A percentile compares a stretch with the other conserved stretches of the same genome.
Evolutionary conservation across 2,113 vertebrate species (phyloP).

Genomic region (Mugil cephalus): DNA sequence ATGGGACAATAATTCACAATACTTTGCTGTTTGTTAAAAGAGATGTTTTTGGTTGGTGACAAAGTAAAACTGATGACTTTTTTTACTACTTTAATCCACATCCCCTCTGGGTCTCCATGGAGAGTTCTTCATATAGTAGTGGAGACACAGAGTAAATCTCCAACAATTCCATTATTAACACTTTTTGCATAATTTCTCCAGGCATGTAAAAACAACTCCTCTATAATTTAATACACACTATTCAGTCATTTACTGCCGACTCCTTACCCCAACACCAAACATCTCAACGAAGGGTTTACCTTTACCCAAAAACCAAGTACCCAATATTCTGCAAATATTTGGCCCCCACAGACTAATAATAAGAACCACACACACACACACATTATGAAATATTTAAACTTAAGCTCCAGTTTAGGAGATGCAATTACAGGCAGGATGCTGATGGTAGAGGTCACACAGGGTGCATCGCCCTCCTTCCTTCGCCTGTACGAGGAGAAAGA

Average conservation of each 20-base stretch:
- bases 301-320: too few species aligned
- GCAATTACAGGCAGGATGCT: constrained; percentile 40
- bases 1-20: too few species aligned
- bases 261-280: too few species aligned
- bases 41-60: too few species aligned
- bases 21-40: too few species aligned
- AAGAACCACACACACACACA: constrained; percentile 4
- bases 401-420: constrained; percentile 32
- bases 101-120: neutral
- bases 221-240: neutral
- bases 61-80: too few species aligned
- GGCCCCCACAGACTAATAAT: neutral
- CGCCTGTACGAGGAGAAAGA: neutral
- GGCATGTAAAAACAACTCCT: neutral
- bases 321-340: too few species aligned
- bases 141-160: neutral
- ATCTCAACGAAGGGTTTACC: too few species aligned
- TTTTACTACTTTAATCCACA: too few species aligned
- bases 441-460: constrained; percentile 50
- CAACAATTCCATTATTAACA: too few species aligned
- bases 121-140: neutral
- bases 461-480: neutral
- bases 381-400: constrained; percentile 67
- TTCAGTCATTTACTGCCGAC: constrained; percentile 1
- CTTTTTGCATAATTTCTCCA: neutral